A percentile compares a stretch with the other conserved stretches of the same genome.
These are phyloP conservation scores for Rhynchonycteris naso DNA, from an alignment of 2,797 vertebrate species.

Conservation along the genomic window DNA sequence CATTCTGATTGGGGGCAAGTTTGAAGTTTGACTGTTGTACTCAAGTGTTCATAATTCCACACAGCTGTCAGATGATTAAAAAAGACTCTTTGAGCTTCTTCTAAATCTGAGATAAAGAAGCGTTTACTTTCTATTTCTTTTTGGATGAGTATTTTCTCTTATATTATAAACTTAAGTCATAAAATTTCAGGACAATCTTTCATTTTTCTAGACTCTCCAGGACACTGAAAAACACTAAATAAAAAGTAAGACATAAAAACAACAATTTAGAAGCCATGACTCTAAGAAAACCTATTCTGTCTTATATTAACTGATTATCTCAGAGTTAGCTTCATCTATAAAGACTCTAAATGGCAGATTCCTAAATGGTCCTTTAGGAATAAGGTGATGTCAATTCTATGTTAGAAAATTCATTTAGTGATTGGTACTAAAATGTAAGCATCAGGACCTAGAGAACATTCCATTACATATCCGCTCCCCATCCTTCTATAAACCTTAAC, in stretches of 20 bases:
- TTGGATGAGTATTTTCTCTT: neutral
- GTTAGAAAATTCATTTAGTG: neutral
- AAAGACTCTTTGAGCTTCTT: neutral
- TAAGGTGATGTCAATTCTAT: neutral
- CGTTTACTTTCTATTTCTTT: neutral
- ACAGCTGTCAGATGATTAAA: neutral
- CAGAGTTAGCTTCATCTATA: neutral
- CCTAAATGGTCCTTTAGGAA: neutral
- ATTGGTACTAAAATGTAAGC: neutral
- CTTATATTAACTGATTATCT: neutral
- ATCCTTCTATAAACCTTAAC: neutral
- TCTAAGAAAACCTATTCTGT: neutral
- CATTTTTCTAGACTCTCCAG: neutral
- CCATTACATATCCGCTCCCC: neutral
- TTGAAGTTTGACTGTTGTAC: neutral
- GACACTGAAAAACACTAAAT: slow-evolving; percentile 27
- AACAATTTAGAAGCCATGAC: neutral
- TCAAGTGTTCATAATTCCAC: neutral
- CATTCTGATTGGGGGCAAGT: neutral
- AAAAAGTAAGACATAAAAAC: neutral
- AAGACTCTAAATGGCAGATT: neutral
- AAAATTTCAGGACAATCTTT: neutral
- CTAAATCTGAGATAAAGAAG: neutral
- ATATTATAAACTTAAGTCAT: neutral
- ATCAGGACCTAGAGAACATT: neutral